Evolutionary conservation across 2,113 vertebrate species (phyloP).

Genomic region (Euleptes europaea): DNA sequence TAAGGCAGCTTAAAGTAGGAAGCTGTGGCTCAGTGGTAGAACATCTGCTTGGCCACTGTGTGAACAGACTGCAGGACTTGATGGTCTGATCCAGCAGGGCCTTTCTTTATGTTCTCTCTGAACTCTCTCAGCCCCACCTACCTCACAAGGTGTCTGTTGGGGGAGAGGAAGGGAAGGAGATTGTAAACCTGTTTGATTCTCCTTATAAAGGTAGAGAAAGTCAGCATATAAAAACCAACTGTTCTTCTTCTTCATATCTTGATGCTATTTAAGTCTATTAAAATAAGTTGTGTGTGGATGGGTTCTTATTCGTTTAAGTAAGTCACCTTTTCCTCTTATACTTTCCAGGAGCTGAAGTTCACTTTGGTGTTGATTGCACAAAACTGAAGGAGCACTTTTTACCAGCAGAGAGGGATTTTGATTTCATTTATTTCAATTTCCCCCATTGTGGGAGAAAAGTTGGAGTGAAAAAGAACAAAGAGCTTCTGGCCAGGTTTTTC

Average conservation of each 20-base stretch:
- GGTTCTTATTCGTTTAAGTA: neutral
- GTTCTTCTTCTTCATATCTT: neutral
- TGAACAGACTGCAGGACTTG: no score
- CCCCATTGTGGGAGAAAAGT: constrained; percentile 96
- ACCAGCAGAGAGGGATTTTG: constrained; percentile 72
- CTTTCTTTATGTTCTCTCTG: no score
- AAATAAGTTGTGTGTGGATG: neutral
- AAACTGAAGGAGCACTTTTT: constrained; percentile 74
- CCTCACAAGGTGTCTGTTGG: no score
- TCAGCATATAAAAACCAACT: no score
- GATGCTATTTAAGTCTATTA: neutral
- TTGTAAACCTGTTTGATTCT: no score
- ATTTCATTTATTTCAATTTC: constrained; percentile 92
- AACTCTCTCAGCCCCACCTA: no score
- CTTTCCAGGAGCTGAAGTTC: constrained; percentile 78
- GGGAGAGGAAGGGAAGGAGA: no score
- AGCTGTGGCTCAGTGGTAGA: no score
- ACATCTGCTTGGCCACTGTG: no score
- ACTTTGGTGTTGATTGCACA: constrained; percentile 90
- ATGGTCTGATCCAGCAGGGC: no score
- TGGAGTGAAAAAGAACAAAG: constrained; percentile 91
- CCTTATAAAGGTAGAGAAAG: no score
- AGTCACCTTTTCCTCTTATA: neutral
- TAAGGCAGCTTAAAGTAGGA: no score
- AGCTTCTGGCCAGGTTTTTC: constrained; percentile 88